Conservation (phyloP, 2,888 invertebrate species). For the Drosophila monieri region DNA sequence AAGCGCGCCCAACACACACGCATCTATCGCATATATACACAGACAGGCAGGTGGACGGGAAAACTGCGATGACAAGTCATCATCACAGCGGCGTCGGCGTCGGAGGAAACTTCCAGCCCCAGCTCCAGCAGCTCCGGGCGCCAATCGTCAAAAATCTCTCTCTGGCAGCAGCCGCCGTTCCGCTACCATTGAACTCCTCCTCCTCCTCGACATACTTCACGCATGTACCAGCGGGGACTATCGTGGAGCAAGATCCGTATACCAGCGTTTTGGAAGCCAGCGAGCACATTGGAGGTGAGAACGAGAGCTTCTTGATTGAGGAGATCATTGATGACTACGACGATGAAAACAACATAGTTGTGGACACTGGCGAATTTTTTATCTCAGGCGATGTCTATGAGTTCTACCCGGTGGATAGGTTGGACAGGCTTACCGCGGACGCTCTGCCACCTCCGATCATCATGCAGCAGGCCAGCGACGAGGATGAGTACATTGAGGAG, state of each 20-base stretch:
- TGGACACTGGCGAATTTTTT: constrained; percentile 78
- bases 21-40: constrained; percentile 27
- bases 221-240: constrained; percentile 60
- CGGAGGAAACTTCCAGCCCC: constrained; percentile 64
- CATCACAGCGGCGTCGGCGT: constrained; percentile 46
- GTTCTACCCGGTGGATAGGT: constrained; percentile 73
- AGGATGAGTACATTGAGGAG: constrained; percentile 47
- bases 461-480: constrained; percentile 75
- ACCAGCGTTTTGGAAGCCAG: constrained; percentile 63
- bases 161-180: constrained; percentile 78
- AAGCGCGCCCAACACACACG: constrained; percentile 55
- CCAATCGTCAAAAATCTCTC: constrained; percentile 80
- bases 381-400: constrained; percentile 80
- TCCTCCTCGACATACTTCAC: constrained; percentile 65
- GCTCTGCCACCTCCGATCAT: constrained; percentile 79
- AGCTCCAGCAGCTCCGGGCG: constrained; percentile 44
- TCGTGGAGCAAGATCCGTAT: constrained; percentile 69
- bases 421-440: constrained; percentile 69
- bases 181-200: constrained; percentile 46
- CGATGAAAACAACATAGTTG: constrained; percentile 79
- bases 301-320: constrained; percentile 77
- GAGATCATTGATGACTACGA: constrained; percentile 80
- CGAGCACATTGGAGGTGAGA: constrained; percentile 68
- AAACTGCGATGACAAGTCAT: constrained; percentile 73
- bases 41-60: constrained; percentile 40